A percentile compares a stretch with the other conserved stretches of the same genome.
These are phyloP conservation scores for Halictus quadricinctus DNA, from an alignment of 2,888 invertebrate species.

Conservation along the genomic window DNA sequence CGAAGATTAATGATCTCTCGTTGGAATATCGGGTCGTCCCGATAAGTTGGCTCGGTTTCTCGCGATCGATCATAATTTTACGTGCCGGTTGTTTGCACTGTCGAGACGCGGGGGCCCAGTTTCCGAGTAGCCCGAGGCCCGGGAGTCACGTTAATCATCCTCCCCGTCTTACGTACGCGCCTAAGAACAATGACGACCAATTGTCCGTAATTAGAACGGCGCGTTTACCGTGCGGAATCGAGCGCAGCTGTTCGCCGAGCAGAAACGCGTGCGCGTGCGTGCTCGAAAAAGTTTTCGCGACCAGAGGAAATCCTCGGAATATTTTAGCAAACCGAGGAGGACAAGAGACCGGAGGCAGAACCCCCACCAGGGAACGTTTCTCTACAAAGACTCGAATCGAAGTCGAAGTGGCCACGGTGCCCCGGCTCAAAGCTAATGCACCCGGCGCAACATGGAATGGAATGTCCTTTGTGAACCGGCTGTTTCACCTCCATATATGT, in stretches of 20 bases:
- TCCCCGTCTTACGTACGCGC: conserved; percentile 59
- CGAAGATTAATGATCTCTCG: background rate
- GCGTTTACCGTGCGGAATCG: conserved; percentile 69
- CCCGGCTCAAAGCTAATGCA: conserved; percentile 57
- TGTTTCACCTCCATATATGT: conserved; percentile 68
- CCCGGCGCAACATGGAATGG: conserved; percentile 73
- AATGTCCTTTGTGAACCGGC: conserved; percentile 74
- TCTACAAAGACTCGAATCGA: conserved; percentile 13
- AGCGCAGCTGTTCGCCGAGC: conserved; percentile 66
- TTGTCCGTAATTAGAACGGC: conserved; percentile 74
- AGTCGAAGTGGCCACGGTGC: conserved; percentile 33
- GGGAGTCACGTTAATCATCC: conserved; percentile 52
- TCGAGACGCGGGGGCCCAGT: conserved; percentile 24
- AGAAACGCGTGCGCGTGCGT: background rate
- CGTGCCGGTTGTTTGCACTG: conserved; percentile 24
- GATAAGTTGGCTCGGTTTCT: conserved; percentile 15
- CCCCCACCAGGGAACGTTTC: background rate
- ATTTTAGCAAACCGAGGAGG: conserved; percentile 37
- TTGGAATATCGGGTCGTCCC: background rate
- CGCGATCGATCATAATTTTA: conserved; percentile 57
- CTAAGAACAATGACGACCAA: conserved; percentile 71
- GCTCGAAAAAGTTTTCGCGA: conserved; percentile 29
- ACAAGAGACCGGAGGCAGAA: background rate
- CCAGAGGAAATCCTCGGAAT: conserved; percentile 14
- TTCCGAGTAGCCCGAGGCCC: conserved; percentile 38